A percentile compares a stretch with the other conserved stretches of the same genome.
phyloP scores from a whole-genome alignment of 2,113 vertebrate species.

The Anser cygnoides region DNA sequence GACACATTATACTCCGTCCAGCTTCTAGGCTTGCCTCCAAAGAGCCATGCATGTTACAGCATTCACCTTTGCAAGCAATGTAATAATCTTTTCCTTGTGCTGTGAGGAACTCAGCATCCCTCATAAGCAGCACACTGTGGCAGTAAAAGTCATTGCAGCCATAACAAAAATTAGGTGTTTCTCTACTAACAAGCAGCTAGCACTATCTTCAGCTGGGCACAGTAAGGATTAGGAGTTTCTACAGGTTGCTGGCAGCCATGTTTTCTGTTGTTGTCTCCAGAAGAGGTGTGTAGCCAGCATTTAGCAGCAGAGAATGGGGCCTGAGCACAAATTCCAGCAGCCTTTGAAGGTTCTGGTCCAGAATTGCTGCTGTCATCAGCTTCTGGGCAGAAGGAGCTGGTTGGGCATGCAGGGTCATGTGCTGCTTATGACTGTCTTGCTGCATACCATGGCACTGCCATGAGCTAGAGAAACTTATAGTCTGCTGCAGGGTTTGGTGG shows the following conservation, averaged over 20 bases:
- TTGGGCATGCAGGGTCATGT: accelerated
- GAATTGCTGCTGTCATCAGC: accelerated
- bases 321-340: neutral
- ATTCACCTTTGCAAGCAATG: neutral
- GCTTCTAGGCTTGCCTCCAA: neutral
- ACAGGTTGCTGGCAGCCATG: neutral
- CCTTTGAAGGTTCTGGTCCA: neutral
- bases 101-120: neutral
- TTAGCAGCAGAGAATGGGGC: neutral
- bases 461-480: neutral
- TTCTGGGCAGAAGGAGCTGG: neutral
- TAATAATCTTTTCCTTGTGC: neutral
- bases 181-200: neutral
- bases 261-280: neutral
- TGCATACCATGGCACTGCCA: neutral
- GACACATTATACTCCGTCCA: neutral
- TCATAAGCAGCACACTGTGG: neutral
- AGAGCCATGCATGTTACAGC: neutral
- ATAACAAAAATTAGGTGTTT: neutral
- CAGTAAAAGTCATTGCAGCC: neutral
- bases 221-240: neutral
- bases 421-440: neutral
- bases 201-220: neutral
- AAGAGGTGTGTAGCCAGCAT: neutral
- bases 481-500: neutral